Evolutionary conservation across 2,888 invertebrate species (phyloP).

Genomic region (Drosophila falleni): DNA sequence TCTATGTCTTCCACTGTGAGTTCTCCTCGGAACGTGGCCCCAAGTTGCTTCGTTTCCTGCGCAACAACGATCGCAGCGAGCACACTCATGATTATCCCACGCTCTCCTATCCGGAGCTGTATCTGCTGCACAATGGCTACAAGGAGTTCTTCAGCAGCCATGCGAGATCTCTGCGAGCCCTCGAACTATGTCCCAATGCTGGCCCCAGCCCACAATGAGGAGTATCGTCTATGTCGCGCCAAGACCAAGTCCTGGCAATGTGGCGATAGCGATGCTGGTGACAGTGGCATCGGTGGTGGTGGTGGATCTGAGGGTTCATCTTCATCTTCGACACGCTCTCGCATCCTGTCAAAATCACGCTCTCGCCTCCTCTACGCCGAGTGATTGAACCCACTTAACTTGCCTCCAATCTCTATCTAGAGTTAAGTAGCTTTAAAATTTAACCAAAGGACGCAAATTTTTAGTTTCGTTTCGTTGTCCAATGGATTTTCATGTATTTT

Average conservation of each 20-base stretch:
- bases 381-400: slow-evolving; percentile 5
- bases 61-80: slow-evolving; percentile 92
- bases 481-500: slow-evolving; percentile 43
- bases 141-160: slow-evolving; percentile 91
- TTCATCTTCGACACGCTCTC: slow-evolving; percentile 53
- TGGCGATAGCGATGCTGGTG: slow-evolving; percentile 85
- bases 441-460: slow-evolving; percentile 56
- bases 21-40: slow-evolving; percentile 98
- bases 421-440: slow-evolving; percentile 6
- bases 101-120: slow-evolving; percentile 96
- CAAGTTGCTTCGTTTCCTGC: slow-evolving; percentile 93
- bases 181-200: slow-evolving; percentile 93
- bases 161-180: slow-evolving; percentile 90
- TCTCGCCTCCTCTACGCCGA: slow-evolving; percentile 83
- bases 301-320: slow-evolving; percentile 6
- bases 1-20: slow-evolving; percentile 98
- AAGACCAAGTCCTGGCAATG: slow-evolving; percentile 91
- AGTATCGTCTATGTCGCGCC: slow-evolving; percentile 90
- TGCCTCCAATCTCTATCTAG: not conserved
- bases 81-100: slow-evolving; percentile 94
- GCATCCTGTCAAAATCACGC: slow-evolving; percentile 81
- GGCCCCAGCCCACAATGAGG: slow-evolving; percentile 91
- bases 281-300: slow-evolving; percentile 67
- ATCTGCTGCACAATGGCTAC: slow-evolving; percentile 96
- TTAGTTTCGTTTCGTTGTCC: slow-evolving; percentile 60